Base-by-base conservation (phyloP, 2,888 invertebrate genomes). In the Drosophila kokeensis region DNA sequence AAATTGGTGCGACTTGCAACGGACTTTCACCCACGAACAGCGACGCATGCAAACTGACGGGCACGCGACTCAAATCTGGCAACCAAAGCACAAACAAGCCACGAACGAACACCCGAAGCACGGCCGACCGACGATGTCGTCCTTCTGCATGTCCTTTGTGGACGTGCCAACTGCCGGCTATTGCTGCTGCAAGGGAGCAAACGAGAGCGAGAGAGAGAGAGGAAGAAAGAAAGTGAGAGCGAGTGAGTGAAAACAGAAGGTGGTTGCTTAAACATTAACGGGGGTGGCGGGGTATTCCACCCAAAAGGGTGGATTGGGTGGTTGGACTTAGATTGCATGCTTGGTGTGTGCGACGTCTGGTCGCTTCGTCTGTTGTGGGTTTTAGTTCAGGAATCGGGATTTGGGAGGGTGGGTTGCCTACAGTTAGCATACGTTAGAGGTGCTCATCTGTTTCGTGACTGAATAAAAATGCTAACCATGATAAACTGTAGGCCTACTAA, bases 1-100 rank as follows among this genome's bases (percentile, higher is more conserved):
- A 62, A 68, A 67, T 65, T 49, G 73, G 40, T 59, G 61, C 69
- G 67, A 52, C 50, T 65, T 29, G 11, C 18, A 61, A 48, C 68
- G 54, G 72, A 83, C 88, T 75, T 88, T 86, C 89, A 86, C 81
- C 82, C 84, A 86, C 89, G 82, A 69, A 49, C 77, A 75, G 74
- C 55, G 82, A 73, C 76, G 65, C 70, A 73, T 76, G 67, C 73
- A 71, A 84, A 86, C 86, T 86, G 81, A 73, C 69, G 29, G 75
- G 61, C 83, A 87, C 80, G 85, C 83, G 87, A 73, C 82, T 70
- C 55, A 62, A 84, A 80, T 78, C 73, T 49, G 45, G 57, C 78
- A 72, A 60, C 72, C 83, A 69, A 76, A 79, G 81, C 83, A 68
- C 79, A 77, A 83, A 81, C 76, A 78, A 65, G 63, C 50, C 73